Evolutionary conservation across 2,888 invertebrate genomes (phyloP).

Genomic region (Drosophila kanekoi): DNA sequence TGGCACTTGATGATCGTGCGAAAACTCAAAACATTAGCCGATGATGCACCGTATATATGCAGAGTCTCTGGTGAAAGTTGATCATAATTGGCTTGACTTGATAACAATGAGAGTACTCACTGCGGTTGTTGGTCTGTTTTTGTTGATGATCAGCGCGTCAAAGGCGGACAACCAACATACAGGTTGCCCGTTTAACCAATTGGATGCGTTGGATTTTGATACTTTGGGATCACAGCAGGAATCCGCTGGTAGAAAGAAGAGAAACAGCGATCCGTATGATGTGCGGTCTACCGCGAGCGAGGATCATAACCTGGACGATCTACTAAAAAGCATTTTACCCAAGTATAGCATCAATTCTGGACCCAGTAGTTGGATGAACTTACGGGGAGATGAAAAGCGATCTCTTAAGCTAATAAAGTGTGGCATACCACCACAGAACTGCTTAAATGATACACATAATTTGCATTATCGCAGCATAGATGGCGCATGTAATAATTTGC

Average conservation of each 20-base stretch:
- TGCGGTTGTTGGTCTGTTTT: slow-evolving; percentile 26
- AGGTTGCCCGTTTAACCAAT: slow-evolving; percentile 50
- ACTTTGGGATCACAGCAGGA: background rate
- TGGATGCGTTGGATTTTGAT: slow-evolving; percentile 8
- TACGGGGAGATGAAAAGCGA: slow-evolving; percentile 10
- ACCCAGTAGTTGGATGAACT: slow-evolving; percentile 29
- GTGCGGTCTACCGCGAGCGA: slow-evolving; percentile 30
- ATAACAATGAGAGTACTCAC: slow-evolving; percentile 47
- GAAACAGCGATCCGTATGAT: slow-evolving; percentile 29
- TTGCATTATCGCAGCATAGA: slow-evolving; percentile 76
- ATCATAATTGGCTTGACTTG: slow-evolving; percentile 41
- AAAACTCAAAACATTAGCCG: slow-evolving; percentile 20
- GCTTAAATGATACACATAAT: slow-evolving; percentile 66
- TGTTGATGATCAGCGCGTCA: slow-evolving; percentile 16
- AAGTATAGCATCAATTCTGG: slow-evolving; percentile 32
- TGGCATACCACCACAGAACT: slow-evolving; percentile 68
- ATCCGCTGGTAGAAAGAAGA: slow-evolving; percentile 19
- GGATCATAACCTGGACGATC: slow-evolving; percentile 51
- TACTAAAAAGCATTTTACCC: slow-evolving; percentile 51
- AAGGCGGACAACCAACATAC: slow-evolving; percentile 10
- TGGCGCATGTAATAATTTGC: slow-evolving; percentile 79
- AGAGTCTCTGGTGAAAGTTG: slow-evolving; percentile 15
- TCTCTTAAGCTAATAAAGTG: slow-evolving; percentile 49
- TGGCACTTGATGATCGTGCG: slow-evolving; percentile 50
- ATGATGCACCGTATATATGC: slow-evolving; percentile 55